Conservation (phyloP, 1,140 invertebrate species). For the Caerostris darwini region DNA sequence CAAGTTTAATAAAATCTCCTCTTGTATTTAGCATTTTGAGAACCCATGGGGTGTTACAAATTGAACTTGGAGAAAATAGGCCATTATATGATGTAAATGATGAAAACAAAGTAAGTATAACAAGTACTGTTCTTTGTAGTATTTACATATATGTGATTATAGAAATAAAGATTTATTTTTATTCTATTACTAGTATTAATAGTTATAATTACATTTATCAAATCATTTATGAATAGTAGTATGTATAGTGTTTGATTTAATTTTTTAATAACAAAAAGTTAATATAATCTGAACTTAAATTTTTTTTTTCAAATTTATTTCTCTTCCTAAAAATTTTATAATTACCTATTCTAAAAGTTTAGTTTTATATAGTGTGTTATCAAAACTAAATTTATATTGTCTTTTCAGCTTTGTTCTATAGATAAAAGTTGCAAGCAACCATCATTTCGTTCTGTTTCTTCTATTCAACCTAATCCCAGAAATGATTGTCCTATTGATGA, state of each 20-base stretch:
- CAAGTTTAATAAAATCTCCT: conserved; percentile 73
- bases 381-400: conserved; percentile 7
- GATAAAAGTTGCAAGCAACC: conserved; percentile 69
- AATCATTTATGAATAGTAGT: no score
- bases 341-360: background rate
- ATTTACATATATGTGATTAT: no score
- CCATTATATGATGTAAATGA: conserved; percentile 41
- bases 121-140: no score
- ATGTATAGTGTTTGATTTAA: no score
- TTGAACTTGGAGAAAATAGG: conserved; percentile 52
- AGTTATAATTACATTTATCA: no score
- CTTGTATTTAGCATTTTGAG: conserved; percentile 61
- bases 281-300: no score
- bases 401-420: conserved; percentile 66
- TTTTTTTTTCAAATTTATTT: no score
- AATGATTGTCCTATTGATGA: conserved; percentile 1
- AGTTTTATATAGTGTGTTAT: background rate
- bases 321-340: no score
- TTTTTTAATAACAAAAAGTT: no score
- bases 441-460: conserved; percentile 71
- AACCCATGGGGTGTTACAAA: conserved; percentile 69
- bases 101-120: conserved; percentile 65
- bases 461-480: conserved; percentile 43
- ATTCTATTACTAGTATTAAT: no score
- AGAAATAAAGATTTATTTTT: no score